Evolutionary conservation across 1,140 invertebrate species (phyloP).

Genomic region (Pemphigus obesinymphae): DNA sequence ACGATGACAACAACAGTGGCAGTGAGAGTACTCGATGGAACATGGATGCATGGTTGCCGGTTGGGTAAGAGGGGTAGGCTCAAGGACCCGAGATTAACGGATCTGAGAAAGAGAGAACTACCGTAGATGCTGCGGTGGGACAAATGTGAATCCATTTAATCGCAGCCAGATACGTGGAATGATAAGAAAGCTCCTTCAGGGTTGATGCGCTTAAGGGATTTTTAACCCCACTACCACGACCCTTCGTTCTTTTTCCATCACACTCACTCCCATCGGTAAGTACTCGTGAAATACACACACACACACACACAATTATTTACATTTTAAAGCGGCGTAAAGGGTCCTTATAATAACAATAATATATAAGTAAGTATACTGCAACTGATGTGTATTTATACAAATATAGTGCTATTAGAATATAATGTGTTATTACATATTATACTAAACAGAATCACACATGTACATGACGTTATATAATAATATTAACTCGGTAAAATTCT

Average conservation of each 20-base stretch:
- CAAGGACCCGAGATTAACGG: conserved; percentile 23
- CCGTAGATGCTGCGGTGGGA: background rate
- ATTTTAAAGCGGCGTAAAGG: background rate
- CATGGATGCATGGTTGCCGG: background rate
- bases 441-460: too few species aligned
- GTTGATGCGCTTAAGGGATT: conserved; percentile 34
- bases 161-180: conserved; percentile 18
- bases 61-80: background rate
- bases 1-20: background rate
- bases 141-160: conserved; percentile 37
- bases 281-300: background rate
- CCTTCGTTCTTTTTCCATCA: too few species aligned
- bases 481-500: too few species aligned
- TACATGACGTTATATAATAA: too few species aligned
- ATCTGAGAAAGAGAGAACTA: conserved; percentile 3
- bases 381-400: too few species aligned
- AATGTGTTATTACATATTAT: too few species aligned
- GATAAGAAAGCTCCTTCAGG: conserved; percentile 3
- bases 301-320: background rate
- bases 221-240: background rate
- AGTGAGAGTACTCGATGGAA: too few species aligned
- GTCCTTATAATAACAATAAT: background rate
- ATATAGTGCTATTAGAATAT: background rate
- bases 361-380: too few species aligned
- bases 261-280: background rate